Base-by-base conservation (phyloP, 2,113 vertebrate species). In the Oophaga pumilio region DNA sequence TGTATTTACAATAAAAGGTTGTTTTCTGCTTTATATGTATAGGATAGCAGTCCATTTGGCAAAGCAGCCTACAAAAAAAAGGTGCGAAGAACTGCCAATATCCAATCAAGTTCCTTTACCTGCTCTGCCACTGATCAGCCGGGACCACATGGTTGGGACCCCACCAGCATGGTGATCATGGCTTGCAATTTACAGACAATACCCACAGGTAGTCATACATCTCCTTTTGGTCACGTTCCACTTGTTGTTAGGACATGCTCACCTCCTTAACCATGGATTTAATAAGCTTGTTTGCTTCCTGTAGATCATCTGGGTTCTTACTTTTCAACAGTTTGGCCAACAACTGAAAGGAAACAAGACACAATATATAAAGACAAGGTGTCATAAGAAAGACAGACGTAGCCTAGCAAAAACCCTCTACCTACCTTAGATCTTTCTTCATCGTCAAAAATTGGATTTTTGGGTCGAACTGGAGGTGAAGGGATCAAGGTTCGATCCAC, bases 191-290 rank as follows among this genome's bases (percentile, higher is more conserved):
- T 56, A 56, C 53, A 56, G 8, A 56, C 53, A 56, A 56, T 56
- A 1, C 12, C n/a, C 64, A 68, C n/a, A 66, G 9, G 8, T 66
- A 24, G 10, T 24, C 64, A 24, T 24, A 5, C 1, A 33, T 69
- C 8, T 56, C 6, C 13, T n/a, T n/a, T 1, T 62, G 57, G 57
- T 17, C 60, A 62, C 4, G 60, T 6, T 22, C 20, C 6, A 7
- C 6, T 22, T n/a, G 22, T 20, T 66, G 10, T 81, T 22, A 24
- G 60, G 10, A 18, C 22, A 52, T 43, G 20, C 81, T 83, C 22
- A 98, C 97, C 96, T 99, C 98, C 90, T 98, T 98, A 84, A 99
- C 97, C 97, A 99, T 98, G 90, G 96, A 97, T 93, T 98, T 99
- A 91, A 99, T 98, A 89, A 99, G 95, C 64, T 95, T 96, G 91